These are phyloP conservation scores for Holacanthella duospinosa DNA, from an alignment of 2,888 invertebrate species.

Conservation along the genomic window DNA sequence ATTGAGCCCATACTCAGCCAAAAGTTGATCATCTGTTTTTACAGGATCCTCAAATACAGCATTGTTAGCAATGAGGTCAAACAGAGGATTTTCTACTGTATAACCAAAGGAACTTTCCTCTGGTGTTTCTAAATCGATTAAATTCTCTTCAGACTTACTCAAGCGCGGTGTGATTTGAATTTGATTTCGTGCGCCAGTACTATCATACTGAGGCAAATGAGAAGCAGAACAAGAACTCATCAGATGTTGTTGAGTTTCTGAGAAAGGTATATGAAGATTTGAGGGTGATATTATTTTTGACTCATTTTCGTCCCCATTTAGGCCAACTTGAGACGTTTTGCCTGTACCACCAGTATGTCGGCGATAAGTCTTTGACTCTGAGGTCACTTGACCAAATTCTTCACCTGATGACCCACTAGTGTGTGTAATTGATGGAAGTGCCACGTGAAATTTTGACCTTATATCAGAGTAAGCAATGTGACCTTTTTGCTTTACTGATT, in stretches of 20 bases:
- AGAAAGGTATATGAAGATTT: not conserved
- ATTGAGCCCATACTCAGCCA: constrained; percentile 35
- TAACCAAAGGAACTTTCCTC: constrained; percentile 24
- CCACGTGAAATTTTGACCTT: constrained; percentile 50
- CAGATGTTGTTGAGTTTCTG: not conserved
- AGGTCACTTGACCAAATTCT: not conserved
- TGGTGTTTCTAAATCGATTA: constrained; percentile 37
- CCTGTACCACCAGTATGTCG: not conserved
- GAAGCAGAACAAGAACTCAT: constrained; percentile 31
- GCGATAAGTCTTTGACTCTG: not conserved
- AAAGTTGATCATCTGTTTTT: constrained; percentile 35
- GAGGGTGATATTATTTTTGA: not conserved
- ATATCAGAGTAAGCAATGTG: constrained; percentile 64
- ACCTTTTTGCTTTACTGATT: constrained; percentile 53
- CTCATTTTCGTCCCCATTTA: no score
- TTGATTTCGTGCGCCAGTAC: constrained; percentile 11
- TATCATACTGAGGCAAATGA: constrained; percentile 20
- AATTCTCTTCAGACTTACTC: constrained; percentile 37
- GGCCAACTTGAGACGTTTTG: no score
- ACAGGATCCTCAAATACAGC: constrained; percentile 32
- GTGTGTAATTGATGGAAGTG: constrained; percentile 6
- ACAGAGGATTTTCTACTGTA: constrained; percentile 35
- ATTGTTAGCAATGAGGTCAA: constrained; percentile 33
- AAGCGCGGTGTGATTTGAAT: constrained; percentile 26
- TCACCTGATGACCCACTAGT: not conserved